Evolutionary conservation across 2,888 invertebrate genomes (phyloP).

Genomic region (Tipula helvola): DNA sequence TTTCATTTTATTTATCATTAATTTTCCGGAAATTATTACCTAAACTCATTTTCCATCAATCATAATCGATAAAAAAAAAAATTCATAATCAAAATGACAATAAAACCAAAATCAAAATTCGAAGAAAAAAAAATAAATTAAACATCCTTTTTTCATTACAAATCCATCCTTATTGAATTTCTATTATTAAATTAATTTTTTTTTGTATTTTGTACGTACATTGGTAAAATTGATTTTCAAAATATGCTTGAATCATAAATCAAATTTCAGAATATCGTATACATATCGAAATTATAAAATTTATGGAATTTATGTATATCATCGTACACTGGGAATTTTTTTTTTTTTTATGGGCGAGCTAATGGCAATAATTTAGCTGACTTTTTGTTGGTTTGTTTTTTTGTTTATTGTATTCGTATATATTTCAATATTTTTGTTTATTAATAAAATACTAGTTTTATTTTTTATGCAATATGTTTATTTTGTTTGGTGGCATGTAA

Average conservation of each 20-base stretch:
- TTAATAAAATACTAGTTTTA: no score
- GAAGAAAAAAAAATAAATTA: not conserved
- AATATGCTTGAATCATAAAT: not conserved
- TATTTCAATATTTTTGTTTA: not conserved
- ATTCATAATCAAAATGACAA: not conserved
- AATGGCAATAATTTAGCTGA: not conserved
- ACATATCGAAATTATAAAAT: not conserved
- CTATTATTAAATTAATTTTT: not conserved
- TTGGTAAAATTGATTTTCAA: not conserved
- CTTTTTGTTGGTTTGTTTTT: not conserved
- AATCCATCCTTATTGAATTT: not conserved
- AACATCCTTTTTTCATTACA: not conserved
- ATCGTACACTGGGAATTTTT: not conserved
- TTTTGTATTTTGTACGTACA: not conserved
- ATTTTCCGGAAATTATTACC: not conserved
- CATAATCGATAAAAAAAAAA: not conserved
- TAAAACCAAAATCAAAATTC: not conserved
- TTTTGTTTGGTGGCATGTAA: no score
- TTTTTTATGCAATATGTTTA: no score
- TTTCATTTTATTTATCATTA: slow-evolving; percentile 4
- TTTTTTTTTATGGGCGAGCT: not conserved
- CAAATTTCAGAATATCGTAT: not conserved
- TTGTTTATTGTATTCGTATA: not conserved
- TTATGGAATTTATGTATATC: not conserved
- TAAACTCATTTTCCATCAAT: not conserved